These are phyloP conservation scores for Melitaea athalia DNA, from an alignment of 2,888 invertebrate species.

Conservation along the genomic window DNA sequence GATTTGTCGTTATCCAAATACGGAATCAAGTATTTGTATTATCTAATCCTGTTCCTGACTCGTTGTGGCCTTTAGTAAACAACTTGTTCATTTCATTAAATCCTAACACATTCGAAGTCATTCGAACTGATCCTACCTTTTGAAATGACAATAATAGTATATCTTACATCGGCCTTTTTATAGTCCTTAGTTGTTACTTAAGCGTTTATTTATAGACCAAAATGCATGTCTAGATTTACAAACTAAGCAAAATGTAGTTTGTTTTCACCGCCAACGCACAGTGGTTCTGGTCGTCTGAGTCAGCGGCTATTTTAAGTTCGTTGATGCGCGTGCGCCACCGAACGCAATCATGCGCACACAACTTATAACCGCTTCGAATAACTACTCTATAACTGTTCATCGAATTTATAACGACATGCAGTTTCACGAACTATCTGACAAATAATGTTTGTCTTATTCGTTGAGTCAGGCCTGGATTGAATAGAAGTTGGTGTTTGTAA, in stretches of 20 bases:
- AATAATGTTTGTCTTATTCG: slow-evolving; percentile 6
- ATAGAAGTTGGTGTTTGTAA: background rate
- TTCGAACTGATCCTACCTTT: background rate
- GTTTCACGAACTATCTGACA: slow-evolving; percentile 1
- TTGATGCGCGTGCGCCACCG: slow-evolving; percentile 53
- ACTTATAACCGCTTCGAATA: slow-evolving; percentile 23
- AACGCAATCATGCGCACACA: slow-evolving; percentile 35
- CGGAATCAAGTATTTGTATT: slow-evolving; percentile 38
- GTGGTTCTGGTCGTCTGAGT: slow-evolving; percentile 58
- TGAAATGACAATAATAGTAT: slow-evolving; percentile 14
- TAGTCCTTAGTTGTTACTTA: slow-evolving; percentile 33
- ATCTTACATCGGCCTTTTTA: slow-evolving; percentile 12
- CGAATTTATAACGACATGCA: slow-evolving; percentile 2
- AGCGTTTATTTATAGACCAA: slow-evolving; percentile 42
- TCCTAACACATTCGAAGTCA: background rate
- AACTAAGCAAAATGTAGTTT: slow-evolving; percentile 56
- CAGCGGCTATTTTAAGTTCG: slow-evolving; percentile 66
- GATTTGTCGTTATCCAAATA: slow-evolving; percentile 49
- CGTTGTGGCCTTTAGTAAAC: background rate
- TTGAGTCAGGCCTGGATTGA: background rate
- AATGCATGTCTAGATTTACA: slow-evolving; percentile 54
- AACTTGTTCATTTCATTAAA: slow-evolving; percentile 7
- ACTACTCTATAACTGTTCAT: slow-evolving; percentile 20
- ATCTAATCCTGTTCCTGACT: slow-evolving; percentile 39
- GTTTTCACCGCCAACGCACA: slow-evolving; percentile 55